Evolutionary conservation across 2,797 vertebrate species (phyloP).

Genomic region (Mionectes olivaceus): DNA sequence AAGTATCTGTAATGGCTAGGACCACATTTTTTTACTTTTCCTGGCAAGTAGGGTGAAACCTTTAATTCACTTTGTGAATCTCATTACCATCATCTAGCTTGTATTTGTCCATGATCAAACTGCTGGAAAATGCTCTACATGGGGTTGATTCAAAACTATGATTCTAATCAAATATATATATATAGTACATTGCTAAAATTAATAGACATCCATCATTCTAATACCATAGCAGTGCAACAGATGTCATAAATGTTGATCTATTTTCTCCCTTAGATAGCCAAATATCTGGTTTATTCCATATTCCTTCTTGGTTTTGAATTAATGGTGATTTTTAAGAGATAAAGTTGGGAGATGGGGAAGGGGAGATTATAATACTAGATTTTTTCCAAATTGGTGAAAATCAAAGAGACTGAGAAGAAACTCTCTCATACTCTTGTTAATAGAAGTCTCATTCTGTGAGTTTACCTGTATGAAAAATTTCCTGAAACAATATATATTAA

Average conservation of each 20-base stretch:
- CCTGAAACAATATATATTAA: neutral
- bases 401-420: neutral
- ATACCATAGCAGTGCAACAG: neutral
- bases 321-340: neutral
- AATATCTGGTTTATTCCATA: neutral
- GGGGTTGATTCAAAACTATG: neutral
- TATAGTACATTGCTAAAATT: neutral
- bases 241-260: neutral
- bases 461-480: neutral
- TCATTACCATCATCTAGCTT: neutral
- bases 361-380: neutral
- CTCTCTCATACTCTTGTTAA: neutral
- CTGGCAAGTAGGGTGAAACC: neutral
- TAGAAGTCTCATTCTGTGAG: neutral
- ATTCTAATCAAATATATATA: neutral
- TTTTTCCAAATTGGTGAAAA: neutral
- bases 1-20: neutral
- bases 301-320: neutral
- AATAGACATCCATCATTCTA: neutral
- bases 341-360: neutral
- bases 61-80: neutral
- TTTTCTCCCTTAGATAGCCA: neutral
- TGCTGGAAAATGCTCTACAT: neutral
- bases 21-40: neutral
- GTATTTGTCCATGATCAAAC: neutral